These are phyloP conservation scores for Eilema sororculum DNA, from an alignment of 2,888 invertebrate species.

Conservation along the genomic window DNA sequence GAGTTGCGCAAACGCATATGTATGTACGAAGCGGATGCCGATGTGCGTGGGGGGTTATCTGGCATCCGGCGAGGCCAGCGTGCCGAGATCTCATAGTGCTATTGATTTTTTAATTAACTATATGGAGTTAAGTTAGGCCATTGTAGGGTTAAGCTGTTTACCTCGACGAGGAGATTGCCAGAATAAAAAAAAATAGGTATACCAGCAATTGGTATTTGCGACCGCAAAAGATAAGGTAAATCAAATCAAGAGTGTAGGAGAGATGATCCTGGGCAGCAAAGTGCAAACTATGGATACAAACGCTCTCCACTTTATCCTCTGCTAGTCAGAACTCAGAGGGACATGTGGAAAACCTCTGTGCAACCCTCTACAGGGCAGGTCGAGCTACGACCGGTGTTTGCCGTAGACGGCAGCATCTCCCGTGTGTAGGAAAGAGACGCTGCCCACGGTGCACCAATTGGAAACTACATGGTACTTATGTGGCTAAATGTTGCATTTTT, in stretches of 20 bases:
- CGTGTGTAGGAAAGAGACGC: no score
- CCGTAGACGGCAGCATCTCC: no score
- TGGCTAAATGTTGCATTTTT: no score
- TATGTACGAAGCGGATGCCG: slow-evolving; percentile 38
- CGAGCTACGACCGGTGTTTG: no score
- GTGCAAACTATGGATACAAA: no score
- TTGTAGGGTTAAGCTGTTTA: not conserved
- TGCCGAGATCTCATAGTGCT: slow-evolving; percentile 44
- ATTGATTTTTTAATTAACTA: slow-evolving; percentile 50
- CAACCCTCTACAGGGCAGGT: no score
- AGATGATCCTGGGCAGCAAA: not conserved
- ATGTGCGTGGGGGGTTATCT: slow-evolving; percentile 55
- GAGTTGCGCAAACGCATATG: slow-evolving; percentile 66
- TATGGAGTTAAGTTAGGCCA: slow-evolving; percentile 15
- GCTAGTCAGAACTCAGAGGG: no score
- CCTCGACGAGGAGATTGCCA: not conserved
- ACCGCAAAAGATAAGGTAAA: not conserved
- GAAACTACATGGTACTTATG: no score
- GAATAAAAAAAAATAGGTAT: not conserved
- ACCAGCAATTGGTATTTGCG: not conserved
- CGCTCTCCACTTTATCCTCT: no score
- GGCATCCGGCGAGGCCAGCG: slow-evolving; percentile 57
- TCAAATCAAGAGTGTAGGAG: not conserved
- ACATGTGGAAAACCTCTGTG: no score
- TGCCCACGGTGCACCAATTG: no score